Evolutionary conservation across 2,113 vertebrate genomes (phyloP), one percentile per base, ranked within the genome.

Genomic region (Elgaria multicarinata): DNA sequence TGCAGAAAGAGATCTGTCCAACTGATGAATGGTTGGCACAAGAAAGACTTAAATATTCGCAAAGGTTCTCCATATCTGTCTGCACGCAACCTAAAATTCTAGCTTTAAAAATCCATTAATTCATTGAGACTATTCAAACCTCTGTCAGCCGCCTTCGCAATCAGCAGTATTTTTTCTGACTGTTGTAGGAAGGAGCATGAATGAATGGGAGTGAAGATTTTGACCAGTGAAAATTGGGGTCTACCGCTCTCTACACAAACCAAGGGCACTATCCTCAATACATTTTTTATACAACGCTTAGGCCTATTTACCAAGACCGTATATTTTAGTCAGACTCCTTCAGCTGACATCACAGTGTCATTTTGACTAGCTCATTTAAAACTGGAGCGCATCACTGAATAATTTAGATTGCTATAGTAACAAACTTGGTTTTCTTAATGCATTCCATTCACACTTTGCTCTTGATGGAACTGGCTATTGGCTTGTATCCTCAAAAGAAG

Each of bases 341-440:
- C 80, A 88, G 85, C 83, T 95, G 91, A 95, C 87, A 95, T 96
- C 89, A 94, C 79, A 92, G 71, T 44, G 12, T 66, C 84, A 91
- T 33, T 87, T 79, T 85, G 93, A 91, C 55, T 92, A 93, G 14
- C 72, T 95, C 90, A 94, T 93, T 94, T 94, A 92, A 95, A 96
- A 93, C 50, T 87, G 83, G 90, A 93, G 62, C 6, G 20, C 88
- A 93, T 91, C 26, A 20, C 53, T 89, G 69, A 92, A 79, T 94
- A 94, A 92, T 50, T 85, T 86, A 94, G 85, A 95, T 94, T 94
- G 88, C 86, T 94, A 53, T 89, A 92, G 85, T 94, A 96, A 92
- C 90, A 83, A 91, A 79, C 44, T 93, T 90, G 74, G 39, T 91
- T 95, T 89, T 94, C 89, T 93, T 86, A 87, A 92, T 90, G 91